Evolutionary conservation across 2,797 vertebrate genomes (phyloP).

Genomic region (Oreortyx pictus): DNA sequence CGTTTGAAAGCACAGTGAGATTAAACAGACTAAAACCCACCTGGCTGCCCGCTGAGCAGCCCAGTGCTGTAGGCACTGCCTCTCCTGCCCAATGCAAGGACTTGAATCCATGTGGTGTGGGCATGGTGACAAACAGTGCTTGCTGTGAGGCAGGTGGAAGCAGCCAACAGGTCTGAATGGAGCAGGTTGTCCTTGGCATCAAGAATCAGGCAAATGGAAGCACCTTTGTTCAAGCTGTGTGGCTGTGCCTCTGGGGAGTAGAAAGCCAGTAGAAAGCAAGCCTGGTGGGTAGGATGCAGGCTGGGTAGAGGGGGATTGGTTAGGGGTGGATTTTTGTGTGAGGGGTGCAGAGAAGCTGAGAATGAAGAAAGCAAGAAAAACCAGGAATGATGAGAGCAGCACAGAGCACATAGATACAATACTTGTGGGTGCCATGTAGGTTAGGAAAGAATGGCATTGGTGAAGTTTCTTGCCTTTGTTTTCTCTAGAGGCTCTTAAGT

Average conservation of each 20-base stretch:
- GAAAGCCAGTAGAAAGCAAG: background rate
- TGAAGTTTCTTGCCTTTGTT: background rate
- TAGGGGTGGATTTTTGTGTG: background rate
- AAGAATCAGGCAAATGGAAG: background rate
- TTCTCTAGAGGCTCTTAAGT: background rate
- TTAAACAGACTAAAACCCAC: background rate
- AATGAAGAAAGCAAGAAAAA: background rate
- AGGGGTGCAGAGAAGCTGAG: background rate
- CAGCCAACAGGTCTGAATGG: background rate
- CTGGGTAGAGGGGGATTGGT: rapidly evolving
- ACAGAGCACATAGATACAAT: rapidly evolving
- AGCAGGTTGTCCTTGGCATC: background rate
- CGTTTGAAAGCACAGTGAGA: background rate
- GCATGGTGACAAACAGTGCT: background rate
- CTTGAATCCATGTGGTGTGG: rapidly evolving
- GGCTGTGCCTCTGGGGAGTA: rapidly evolving
- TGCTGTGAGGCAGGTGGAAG: rapidly evolving
- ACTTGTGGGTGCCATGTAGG: background rate
- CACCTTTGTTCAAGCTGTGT: background rate
- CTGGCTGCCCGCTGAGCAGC: background rate
- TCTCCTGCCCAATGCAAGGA: background rate
- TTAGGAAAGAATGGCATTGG: background rate
- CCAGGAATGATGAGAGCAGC: background rate
- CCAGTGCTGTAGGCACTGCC: background rate
- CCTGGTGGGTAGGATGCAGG: background rate